A percentile compares a stretch with the other conserved stretches of the same genome.
These are phyloP conservation scores for Setophaga petechia DNA, from an alignment of 2,113 vertebrate genomes.

Conservation along the genomic window DNA sequence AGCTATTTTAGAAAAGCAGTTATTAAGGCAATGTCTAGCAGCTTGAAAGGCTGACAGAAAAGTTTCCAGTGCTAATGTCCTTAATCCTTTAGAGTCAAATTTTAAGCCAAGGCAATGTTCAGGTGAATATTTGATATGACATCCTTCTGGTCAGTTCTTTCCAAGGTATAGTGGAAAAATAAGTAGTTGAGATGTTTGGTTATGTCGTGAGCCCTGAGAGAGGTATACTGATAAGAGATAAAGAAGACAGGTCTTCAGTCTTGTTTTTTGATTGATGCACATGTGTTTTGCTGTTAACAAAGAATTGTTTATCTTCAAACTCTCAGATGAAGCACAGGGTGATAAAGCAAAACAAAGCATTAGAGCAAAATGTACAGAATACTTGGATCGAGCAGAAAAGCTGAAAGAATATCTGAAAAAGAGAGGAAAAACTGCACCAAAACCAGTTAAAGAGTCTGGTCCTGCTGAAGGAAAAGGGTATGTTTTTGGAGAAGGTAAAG, in stretches of 20 bases:
- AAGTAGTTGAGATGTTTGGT: not conserved
- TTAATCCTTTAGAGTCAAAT: not conserved
- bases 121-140: not conserved
- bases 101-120: not conserved
- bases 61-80: not conserved
- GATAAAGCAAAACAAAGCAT: conserved; percentile 95
- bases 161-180: not conserved
- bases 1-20: not conserved
- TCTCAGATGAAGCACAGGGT: conserved; percentile 91
- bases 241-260: not conserved
- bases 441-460: conserved; percentile 91
- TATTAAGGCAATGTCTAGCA: not conserved
- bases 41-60: not conserved
- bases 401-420: conserved; percentile 95
- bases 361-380: conserved; percentile 89
- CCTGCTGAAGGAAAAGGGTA: conserved; percentile 91
- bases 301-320: conserved; percentile 38
- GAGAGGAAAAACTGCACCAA: conserved; percentile 84
- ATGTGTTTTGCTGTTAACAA: not conserved
- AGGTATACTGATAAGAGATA: not conserved
- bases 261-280: not conserved
- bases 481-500: conserved; percentile 32
- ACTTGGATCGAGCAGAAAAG: conserved; percentile 95
- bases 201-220: not conserved
- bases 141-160: not conserved